Evolutionary conservation across 2,888 invertebrate genomes (phyloP).

Genomic region (Scotopteryx bipunctaria): DNA sequence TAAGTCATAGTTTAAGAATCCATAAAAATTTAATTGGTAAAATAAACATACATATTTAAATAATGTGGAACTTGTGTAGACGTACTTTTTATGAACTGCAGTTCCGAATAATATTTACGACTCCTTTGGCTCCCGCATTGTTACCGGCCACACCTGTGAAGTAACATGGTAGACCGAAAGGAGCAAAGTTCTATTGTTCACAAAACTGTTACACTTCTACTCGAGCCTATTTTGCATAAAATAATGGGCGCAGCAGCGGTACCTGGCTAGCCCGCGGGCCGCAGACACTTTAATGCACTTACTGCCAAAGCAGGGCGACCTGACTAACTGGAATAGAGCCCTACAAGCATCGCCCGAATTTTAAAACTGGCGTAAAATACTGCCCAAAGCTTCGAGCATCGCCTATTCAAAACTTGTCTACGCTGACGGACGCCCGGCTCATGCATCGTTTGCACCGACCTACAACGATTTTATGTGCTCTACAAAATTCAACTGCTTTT

Average conservation of each 20-base stretch:
- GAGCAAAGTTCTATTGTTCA: constrained; percentile 62
- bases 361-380: constrained; percentile 45
- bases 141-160: constrained; percentile 34
- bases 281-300: constrained; percentile 68
- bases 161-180: constrained; percentile 42
- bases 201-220: constrained; percentile 63
- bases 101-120: constrained; percentile 27
- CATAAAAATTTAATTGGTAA: no score
- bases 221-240: constrained; percentile 69
- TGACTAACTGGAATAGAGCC: constrained; percentile 53
- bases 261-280: constrained; percentile 47
- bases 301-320: constrained; percentile 48
- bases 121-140: constrained; percentile 34
- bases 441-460: constrained; percentile 42
- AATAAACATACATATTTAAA: no score
- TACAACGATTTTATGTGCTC: constrained; percentile 41
- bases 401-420: constrained; percentile 49
- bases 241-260: constrained; percentile 59
- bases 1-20: no score
- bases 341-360: constrained; percentile 45
- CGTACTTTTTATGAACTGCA: constrained; percentile 2
- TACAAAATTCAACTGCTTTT: constrained; percentile 29
- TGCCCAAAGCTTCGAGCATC: constrained; percentile 34
- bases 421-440: constrained; percentile 42
- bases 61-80: no score